phyloP scores from a whole-genome alignment of 2,797 vertebrate genomes.

The Catharus ustulatus region DNA sequence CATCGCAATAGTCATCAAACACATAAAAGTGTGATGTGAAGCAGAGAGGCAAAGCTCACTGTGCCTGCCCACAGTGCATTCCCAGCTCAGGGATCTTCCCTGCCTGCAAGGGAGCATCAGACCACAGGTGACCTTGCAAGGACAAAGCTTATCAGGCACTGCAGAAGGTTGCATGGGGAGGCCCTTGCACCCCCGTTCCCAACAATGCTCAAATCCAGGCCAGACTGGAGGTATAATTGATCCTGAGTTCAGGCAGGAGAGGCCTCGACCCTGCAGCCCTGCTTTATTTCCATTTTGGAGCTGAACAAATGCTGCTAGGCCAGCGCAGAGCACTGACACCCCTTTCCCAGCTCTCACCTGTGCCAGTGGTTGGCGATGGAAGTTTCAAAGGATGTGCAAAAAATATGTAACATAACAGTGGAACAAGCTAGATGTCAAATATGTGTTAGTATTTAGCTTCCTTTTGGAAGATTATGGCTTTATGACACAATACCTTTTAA shows the following conservation, averaged over 20 bases:
- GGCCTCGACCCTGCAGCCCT: neutral
- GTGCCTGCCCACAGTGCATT: fast-evolving
- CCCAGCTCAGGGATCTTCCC: fast-evolving
- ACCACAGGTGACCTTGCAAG: neutral
- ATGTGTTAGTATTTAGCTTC: neutral
- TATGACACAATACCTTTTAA: neutral
- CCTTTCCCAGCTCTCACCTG: neutral
- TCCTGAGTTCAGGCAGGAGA: neutral
- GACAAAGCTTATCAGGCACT: neutral
- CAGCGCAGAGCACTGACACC: fast-evolving
- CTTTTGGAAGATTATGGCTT: neutral
- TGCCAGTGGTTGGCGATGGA: neutral
- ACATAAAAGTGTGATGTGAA: neutral
- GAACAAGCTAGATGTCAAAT: neutral
- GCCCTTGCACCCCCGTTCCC: neutral
- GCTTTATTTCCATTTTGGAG: neutral
- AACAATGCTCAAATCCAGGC: neutral
- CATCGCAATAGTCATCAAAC: neutral
- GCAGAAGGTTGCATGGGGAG: neutral
- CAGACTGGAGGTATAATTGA: neutral
- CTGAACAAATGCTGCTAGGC: neutral
- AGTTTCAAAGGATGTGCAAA: neutral
- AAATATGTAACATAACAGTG: neutral
- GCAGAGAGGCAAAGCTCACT: neutral
- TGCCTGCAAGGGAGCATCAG: fast-evolving